Conservation (phyloP, 1,140 invertebrate species). For the Calliphora vicina region DNA sequence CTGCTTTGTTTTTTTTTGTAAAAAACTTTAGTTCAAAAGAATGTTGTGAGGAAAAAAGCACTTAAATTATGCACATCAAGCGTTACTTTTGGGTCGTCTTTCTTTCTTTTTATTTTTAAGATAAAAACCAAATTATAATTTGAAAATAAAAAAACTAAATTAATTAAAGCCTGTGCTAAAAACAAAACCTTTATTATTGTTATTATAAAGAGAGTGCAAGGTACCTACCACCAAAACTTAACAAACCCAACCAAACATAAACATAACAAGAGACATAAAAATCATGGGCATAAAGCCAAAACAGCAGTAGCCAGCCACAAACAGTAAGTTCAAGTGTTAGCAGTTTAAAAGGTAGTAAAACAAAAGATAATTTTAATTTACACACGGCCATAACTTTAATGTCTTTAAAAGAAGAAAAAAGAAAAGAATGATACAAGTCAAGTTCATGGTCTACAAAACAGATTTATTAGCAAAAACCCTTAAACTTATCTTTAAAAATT, state of each 20-base stretch:
- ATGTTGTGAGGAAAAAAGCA: not conserved
- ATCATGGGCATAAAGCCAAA: conserved; percentile 5
- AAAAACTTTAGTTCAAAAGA: too few species aligned
- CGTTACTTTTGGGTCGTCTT: not conserved
- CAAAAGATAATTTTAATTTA: not conserved
- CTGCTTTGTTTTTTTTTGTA: too few species aligned
- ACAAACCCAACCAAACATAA: not conserved
- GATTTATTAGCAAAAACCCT: not conserved
- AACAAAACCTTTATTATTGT: too few species aligned
- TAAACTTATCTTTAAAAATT: not conserved
- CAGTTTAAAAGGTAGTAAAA: not conserved
- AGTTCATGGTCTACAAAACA: conserved; percentile 15
- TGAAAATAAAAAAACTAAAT: not conserved
- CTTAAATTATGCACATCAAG: not conserved
- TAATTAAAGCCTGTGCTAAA: not conserved
- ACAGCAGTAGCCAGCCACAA: not conserved
- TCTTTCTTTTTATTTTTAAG: not conserved
- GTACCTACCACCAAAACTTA: too few species aligned
- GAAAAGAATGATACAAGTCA: not conserved
- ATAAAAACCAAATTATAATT: not conserved
- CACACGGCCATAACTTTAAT: not conserved
- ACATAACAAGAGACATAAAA: conserved; percentile 15
- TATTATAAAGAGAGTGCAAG: not conserved
- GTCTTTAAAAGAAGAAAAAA: not conserved
- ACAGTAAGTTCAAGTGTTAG: not conserved